Base-by-base conservation (phyloP, 2,113 vertebrate genomes). In the Zeus faber region DNA sequence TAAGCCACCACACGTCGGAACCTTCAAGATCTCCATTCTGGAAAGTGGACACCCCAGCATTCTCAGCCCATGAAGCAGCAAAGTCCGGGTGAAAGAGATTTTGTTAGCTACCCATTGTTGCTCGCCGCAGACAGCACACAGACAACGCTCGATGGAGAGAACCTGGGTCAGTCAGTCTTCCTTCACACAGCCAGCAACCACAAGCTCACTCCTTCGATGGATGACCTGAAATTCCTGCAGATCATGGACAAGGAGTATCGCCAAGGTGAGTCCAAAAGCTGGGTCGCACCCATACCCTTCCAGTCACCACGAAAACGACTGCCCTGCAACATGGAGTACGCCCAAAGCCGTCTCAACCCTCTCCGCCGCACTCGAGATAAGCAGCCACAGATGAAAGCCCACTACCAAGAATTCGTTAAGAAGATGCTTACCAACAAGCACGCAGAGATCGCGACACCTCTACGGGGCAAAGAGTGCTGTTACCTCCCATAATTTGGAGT, bases 1-100 rank as follows among this genome's bases (percentile, higher is more conserved):
- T 24, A 47, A 17, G 18, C 45, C 4, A 9, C 1, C 26, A 45
- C 13, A n/a, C 1, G 27, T 53, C 3, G 22, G 16, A 4, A 6
- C 18, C 5, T 48, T 31, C 14, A 29, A n/a, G 35, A 72, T 43
- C 24, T 33, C 33, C 11, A 11, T 66, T 4, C 21, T 66, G 47
- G 25, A 50, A 2, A 66, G 54, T 20, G 24, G 62, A 3, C 18
- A 5, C 4, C 29, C 48, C 11, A 40, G 16, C 11, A 6, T 24
- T 11, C 35, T 57, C 24, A 22, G 14, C 1, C 29, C 45, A 25
- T 69, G 58, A 20, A 18, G 17, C 2, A 56, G 49, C 23, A 20
- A 3, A n/a, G 44, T 49, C 6, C 5, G 8, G 4, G 20, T 65
- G 1, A 68, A 51, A 23, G 51, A 62, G 8, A 31, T 49, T 6